Percentiles rank a stretch among this genome's conserved stretches.
These are phyloP conservation scores for Lamellibrachia columna DNA, from an alignment of 2,888 invertebrate species.

Conservation along the genomic window DNA sequence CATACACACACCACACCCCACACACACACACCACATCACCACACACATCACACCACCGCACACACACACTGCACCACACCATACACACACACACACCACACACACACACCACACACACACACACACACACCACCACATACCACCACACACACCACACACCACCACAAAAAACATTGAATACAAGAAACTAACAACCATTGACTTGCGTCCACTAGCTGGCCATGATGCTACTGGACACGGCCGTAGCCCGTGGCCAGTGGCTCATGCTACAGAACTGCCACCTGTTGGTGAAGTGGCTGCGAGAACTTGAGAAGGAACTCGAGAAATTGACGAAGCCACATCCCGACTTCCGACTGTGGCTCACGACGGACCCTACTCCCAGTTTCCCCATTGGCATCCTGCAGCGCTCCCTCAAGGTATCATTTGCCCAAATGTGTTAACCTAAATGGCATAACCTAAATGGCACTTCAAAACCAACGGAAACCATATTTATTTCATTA, in stretches of 20 bases:
- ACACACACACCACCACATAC: no score
- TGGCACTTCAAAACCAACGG: no score
- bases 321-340: slow-evolving; percentile 84
- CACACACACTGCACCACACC: no score
- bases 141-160: background rate
- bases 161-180: no score
- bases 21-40: no score
- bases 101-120: no score
- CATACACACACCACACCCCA: no score
- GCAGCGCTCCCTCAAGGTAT: slow-evolving; percentile 82
- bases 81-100: no score
- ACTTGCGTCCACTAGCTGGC: slow-evolving; percentile 73
- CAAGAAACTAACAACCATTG: background rate
- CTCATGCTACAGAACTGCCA: slow-evolving; percentile 93
- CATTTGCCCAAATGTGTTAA: slow-evolving; percentile 64
- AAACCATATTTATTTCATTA: no score
- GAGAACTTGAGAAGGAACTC: slow-evolving; percentile 82
- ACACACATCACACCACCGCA: no score
- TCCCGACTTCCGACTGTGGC: slow-evolving; percentile 90
- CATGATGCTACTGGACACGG: slow-evolving; percentile 65
- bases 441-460: no score
- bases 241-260: slow-evolving; percentile 79
- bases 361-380: slow-evolving; percentile 88
- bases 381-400: slow-evolving; percentile 89
- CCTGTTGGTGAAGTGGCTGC: slow-evolving; percentile 81